These are phyloP conservation scores for Takifugu rubripes DNA, from an alignment of 2,797 vertebrate genomes.

Conservation along the genomic window DNA sequence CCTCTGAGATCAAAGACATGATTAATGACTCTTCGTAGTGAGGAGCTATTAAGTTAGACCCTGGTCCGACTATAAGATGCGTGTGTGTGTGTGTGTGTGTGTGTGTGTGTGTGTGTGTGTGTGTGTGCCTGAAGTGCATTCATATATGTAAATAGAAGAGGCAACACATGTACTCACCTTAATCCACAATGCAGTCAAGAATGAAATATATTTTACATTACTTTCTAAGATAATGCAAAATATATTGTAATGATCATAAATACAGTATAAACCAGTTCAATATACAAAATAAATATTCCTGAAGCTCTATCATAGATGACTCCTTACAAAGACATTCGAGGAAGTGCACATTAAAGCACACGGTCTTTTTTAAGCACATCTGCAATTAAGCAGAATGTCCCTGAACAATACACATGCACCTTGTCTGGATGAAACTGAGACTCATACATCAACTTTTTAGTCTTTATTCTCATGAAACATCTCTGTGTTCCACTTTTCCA, in stretches of 20 bases:
- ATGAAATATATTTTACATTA: no score
- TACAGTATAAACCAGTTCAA: no score
- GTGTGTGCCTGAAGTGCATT: background rate
- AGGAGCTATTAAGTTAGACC: slow-evolving; percentile 64
- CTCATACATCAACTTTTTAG: slow-evolving; percentile 21
- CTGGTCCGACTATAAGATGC: slow-evolving; percentile 47
- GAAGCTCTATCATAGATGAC: no score
- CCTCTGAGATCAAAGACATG: slow-evolving; percentile 68
- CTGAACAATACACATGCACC: slow-evolving; percentile 15
- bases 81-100: slow-evolving; percentile 21
- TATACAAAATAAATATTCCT: no score
- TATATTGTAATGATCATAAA: no score
- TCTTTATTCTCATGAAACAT: slow-evolving; percentile 44
- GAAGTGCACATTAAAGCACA: no score
- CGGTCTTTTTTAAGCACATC: no score
- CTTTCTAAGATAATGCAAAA: no score
- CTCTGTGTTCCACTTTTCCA: slow-evolving; percentile 28
- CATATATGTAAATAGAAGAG: background rate
- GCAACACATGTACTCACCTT: no score
- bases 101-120: slow-evolving; percentile 24
- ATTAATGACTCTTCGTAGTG: slow-evolving; percentile 69
- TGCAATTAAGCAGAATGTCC: background rate
- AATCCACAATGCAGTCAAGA: no score
- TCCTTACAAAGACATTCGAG: no score
- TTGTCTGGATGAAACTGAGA: slow-evolving; percentile 40